Base-by-base conservation (phyloP, 23 tunicate genomes). In the Ciona savignyi region DNA sequence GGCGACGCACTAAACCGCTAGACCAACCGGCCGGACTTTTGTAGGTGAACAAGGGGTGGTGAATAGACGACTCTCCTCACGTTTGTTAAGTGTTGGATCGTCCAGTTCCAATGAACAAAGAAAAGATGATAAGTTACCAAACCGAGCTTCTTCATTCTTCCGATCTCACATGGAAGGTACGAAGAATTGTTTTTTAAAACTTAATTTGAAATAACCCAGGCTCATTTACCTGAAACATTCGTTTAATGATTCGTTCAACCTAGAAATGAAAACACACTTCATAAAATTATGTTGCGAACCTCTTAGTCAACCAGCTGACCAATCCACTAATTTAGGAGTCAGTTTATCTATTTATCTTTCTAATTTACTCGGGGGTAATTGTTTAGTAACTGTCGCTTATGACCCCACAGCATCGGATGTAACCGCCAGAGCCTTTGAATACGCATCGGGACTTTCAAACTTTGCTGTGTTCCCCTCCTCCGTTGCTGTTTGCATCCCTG, bases 401-500 rank as follows among this genome's bases (percentile, higher is more conserved):
- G n/a, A n/a, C n/a, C n/a, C n/a, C n/a, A n/a, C n/a, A n/a, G n/a
- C n/a, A n/a, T n/a, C 9, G 56, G 56, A 42, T 42, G 15, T 6
- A 9, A 42, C 56, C 9, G 56, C 56, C 9, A 42, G 56, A 42
- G 15, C 15, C 66, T 1, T 31, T 20, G 73, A 66, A 4, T 56
- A 34, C 64, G 4, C 35, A 0, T 2, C 64, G 27, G 29, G 61
- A 2, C 35, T 34, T n/a, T 72, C 83, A 6, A 72, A 66, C 56
- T 76, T 61, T 11, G 62, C 91, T 27, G 97, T 85, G 2, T 84
- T 84, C 33, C 97, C 97, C 4, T 72, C 97, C 0, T 80, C 81
- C 30, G 77, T 91, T 22, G 91, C 86, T 1, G 97, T 73, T 68
- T 91, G 97, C 33, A 61, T 91, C 63, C 91, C 91, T 1, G 60